These are phyloP conservation scores for human DNA, from an alignment of 2,113 vertebrate genomes.

Conservation along the genomic window DNA sequence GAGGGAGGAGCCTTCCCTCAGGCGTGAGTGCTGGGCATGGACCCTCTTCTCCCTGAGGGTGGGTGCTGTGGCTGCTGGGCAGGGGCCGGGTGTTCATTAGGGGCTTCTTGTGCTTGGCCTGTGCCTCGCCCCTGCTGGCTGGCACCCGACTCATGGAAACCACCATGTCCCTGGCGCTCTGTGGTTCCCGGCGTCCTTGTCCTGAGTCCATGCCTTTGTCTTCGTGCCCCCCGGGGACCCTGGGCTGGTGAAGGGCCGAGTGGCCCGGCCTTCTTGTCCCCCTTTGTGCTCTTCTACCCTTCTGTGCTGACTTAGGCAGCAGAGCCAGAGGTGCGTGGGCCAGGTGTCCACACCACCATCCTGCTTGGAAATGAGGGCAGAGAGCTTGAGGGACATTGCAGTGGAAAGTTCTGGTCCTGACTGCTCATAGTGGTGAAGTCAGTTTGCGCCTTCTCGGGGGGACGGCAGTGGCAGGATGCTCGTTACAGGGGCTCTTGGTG, in stretches of 20 bases:
- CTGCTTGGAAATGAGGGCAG: neutral
- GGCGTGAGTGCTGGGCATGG: slow-evolving; percentile 68
- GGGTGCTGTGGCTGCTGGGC: neutral
- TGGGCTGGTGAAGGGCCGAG: rapidly evolving
- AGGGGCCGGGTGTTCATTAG: neutral
- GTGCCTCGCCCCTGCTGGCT: neutral
- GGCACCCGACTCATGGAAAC: rapidly evolving
- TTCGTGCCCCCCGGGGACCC: rapidly evolving
- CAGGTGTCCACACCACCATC: rapidly evolving
- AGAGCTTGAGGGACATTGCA: neutral
- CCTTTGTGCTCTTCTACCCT: neutral
- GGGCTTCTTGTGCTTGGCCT: rapidly evolving
- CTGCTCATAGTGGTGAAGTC: rapidly evolving
- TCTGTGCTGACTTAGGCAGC: neutral
- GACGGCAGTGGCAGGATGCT: rapidly evolving
- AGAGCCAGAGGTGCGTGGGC: neutral
- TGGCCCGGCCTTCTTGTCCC: neutral
- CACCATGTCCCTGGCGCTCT: rapidly evolving
- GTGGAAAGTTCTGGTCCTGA: neutral
- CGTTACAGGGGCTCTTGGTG: neutral
- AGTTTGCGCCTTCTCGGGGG: rapidly evolving
- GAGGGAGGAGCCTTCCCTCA: neutral
- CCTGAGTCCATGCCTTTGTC: rapidly evolving
- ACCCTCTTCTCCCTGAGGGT: neutral
- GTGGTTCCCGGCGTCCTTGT: rapidly evolving